Percentiles rank a stretch among this genome's conserved stretches.
Conservation (phyloP, 1,140 invertebrate genomes). For the Bombus superbus region DNA sequence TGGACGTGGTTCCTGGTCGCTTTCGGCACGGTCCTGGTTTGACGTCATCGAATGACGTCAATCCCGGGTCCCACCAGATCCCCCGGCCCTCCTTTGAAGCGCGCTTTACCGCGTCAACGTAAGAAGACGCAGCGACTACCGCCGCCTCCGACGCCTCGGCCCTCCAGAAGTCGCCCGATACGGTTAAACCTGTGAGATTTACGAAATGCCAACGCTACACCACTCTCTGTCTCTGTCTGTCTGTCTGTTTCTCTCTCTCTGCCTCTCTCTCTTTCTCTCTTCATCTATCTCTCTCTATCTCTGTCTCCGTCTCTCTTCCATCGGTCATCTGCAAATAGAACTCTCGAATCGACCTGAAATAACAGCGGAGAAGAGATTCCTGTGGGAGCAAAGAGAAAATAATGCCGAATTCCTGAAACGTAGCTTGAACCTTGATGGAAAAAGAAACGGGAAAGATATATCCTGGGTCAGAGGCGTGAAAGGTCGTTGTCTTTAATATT, state of each 20-base stretch:
- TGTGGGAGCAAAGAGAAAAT: conserved; percentile 13
- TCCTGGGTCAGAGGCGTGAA: neutral
- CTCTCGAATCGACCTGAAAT: conserved; percentile 41
- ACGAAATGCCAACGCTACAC: conserved; percentile 47
- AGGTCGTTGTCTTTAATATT: conserved; percentile 11
- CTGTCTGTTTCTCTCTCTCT: too few species aligned
- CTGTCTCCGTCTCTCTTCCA: too few species aligned
- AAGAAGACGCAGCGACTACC: conserved; percentile 54
- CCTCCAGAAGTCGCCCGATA: conserved; percentile 54
- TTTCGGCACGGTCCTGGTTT: conserved; percentile 71
- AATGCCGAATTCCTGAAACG: neutral
- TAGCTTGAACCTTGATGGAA: neutral
- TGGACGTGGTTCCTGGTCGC: conserved; percentile 44
- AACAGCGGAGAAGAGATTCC: conserved; percentile 12
- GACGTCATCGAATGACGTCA: conserved; percentile 78
- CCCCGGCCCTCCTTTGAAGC: conserved; percentile 30
- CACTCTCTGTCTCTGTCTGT: neutral
- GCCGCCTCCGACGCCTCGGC: conserved; percentile 34
- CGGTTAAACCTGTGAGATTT: conserved; percentile 48
- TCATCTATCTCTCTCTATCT: too few species aligned
- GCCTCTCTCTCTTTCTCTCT: too few species aligned
- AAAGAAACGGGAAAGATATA: neutral
- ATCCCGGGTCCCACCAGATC: conserved; percentile 64
- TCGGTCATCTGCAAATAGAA: conserved; percentile 34
- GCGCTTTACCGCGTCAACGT: conserved; percentile 64